Base-by-base conservation (phyloP, 2,113 vertebrate species). In the Bostrychus sinensis region DNA sequence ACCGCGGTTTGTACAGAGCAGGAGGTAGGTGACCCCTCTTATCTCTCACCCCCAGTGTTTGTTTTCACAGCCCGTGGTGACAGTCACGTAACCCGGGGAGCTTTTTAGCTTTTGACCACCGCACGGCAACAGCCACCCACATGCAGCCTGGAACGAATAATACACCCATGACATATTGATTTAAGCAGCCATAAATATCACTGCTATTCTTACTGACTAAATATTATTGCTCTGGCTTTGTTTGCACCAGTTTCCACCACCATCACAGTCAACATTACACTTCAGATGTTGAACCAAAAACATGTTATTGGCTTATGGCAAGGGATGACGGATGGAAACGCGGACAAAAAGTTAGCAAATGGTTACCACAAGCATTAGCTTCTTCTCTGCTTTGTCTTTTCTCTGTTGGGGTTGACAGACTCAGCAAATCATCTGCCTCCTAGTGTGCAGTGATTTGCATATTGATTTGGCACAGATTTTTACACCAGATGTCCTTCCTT, bases 31-130 rank as follows among this genome's bases (percentile, higher is more conserved):
- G 74, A 87, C 84, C 87, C 41, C 59, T 77, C 76, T 86, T 91
- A 88, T 89, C 89, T 85, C 7, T 56, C 64, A 68, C 73, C 79
- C 22, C 14, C 68, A 5, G 8, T 78, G 86, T 89, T 91, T 92
- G 86, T 90, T 89, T 90, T 90, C 64, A 60, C 77, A 83, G 78
- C 54, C 53, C 16, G 41, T 26, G 48, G 43, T 88, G 80, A 87
- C 64, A n/a, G 70, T 90, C 78, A 88, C 41, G 58, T 75, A 66
- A 76, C 72, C 50, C 26, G 32, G 56, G 77, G 79, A 26, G 58
- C 64, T 72, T n/a, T n/a, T n/a, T n/a, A 75, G 22, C 70, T 65
- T 81, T 84, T 37, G 19, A 12, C 39, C n/a, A 20, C 26, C 34
- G 25, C 57, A 17, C 57, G 63, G 67, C 53, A 75, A 20, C 17